Base-by-base conservation (phyloP, 2,113 vertebrate genomes). In the Peromyscus maniculatus region DNA sequence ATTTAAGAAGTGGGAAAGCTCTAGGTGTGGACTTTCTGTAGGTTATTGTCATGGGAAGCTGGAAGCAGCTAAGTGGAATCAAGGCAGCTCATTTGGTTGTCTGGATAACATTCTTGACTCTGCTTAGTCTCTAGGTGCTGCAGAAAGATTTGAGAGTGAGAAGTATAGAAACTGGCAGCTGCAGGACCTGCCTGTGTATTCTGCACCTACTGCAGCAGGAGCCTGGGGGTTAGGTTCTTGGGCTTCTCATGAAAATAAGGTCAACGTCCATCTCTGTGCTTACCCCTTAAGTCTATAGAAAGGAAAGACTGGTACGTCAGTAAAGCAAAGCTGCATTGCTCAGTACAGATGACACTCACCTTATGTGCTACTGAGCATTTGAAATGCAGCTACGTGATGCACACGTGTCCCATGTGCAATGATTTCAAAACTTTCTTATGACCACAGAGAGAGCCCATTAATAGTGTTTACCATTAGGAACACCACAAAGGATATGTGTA, bases 371-470 rank as follows among this genome's bases (percentile, higher is more conserved):
- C 4, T 57, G 31, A 71, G 5, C 24, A 62, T 59, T 64, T 95
- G 71, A 94, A 84, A 67, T 74, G 5, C 43, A 89, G 39, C 2
- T 78, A 72, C 24, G 21, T 55, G 86, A n/a, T 7, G 5, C 6
- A 72, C 13, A 26, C 0, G 1, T 55, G 67, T 57, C 49, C 36
- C 67, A 72, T 1, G 24, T 13, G 28, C 10, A 74, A 19, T 69
- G 67, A 67, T 96, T 95, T 94, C 80, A 91, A 80, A 87, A 36
- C 24, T 28, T 94, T 33, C 62, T n/a, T 43, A 24, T 46, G 28
- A 59, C 64, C 93, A 72, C 33, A 5, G n/a, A 93, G 82, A 57
- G 1, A 77, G 43, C 17, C 49, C 39, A 66, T 43, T 77, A 80
- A 43, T 57, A 19, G 62, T 91, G 2, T 89, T 19, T 83, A 89